phyloP scores from a whole-genome alignment of 2,113 vertebrate species.

The Camelus dromedarius region DNA sequence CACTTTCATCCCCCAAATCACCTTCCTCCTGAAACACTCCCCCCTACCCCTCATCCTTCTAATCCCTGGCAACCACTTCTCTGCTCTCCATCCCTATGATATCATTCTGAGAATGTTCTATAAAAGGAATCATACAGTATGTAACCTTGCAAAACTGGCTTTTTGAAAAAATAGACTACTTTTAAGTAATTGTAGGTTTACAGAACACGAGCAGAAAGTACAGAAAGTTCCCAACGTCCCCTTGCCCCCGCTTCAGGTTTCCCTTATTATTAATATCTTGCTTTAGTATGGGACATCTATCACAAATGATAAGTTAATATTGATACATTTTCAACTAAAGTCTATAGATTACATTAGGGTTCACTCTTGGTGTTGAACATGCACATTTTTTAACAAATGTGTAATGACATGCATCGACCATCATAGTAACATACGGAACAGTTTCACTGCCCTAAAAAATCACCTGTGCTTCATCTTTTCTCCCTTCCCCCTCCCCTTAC shows the following conservation, averaged over 20 bases:
- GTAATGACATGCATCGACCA: not conserved
- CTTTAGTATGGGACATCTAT: not conserved
- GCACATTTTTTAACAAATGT: not conserved
- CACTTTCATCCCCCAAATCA: not conserved
- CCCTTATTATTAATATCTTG: not conserved
- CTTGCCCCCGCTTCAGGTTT: not conserved
- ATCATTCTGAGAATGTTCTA: not conserved
- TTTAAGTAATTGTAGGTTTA: not conserved
- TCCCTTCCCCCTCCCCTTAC: not conserved
- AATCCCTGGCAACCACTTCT: not conserved
- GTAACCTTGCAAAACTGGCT: not conserved
- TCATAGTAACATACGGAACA: not conserved
- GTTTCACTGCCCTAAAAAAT: not conserved
- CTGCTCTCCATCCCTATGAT: not conserved
- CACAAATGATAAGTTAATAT: not conserved
- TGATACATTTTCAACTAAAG: not conserved
- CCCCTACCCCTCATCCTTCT: not conserved
- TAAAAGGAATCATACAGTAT: not conserved
- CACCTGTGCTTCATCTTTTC: not conserved
- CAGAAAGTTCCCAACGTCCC: too few species aligned
- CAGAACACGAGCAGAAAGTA: not conserved
- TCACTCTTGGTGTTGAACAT: not conserved
- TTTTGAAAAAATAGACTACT: not conserved
- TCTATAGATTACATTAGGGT: not conserved
- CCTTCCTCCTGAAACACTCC: not conserved